Percentiles rank a stretch among this genome's conserved stretches.
phyloP scores from a whole-genome alignment of 2,888 invertebrate species.

The Shargacucullia verbasci region DNA sequence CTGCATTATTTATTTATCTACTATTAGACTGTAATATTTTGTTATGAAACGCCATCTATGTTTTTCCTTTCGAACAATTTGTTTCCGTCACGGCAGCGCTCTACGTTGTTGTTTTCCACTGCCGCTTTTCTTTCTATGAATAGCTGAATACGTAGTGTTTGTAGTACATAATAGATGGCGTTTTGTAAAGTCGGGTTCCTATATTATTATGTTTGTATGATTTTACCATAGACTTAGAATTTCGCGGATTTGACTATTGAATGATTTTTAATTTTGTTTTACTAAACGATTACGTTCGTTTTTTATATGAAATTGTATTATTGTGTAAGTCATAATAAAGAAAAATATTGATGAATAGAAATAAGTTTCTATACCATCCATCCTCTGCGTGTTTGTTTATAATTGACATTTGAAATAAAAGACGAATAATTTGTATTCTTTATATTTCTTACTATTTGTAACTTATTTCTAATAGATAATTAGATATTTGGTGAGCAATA shows the following conservation, averaged over 20 bases:
- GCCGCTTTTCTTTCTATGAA: conserved; percentile 1
- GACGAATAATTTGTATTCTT: conserved; percentile 15
- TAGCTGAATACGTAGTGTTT: conserved; percentile 11
- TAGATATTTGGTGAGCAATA: background rate
- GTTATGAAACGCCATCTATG: conserved; percentile 44
- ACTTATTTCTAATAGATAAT: background rate
- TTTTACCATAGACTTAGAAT: too few relatives aligned
- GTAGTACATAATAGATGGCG: conserved; percentile 44
- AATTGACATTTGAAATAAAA: conserved; percentile 26
- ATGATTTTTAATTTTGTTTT: too few relatives aligned
- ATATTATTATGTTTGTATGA: too few relatives aligned
- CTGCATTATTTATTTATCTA: too few relatives aligned
- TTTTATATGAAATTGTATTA: too few relatives aligned
- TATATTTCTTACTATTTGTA: background rate
- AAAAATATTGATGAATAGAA: too few relatives aligned
- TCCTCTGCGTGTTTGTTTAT: too few relatives aligned
- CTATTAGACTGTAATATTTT: background rate
- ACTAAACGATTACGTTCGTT: too few relatives aligned
- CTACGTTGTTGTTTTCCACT: background rate
- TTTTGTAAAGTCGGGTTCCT: background rate
- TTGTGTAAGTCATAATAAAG: too few relatives aligned
- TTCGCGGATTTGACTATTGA: too few relatives aligned
- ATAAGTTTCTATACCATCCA: too few relatives aligned
- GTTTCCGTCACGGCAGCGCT: background rate
- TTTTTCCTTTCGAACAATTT: conserved; percentile 3